Conservation (phyloP, 2,113 vertebrate species). For the Gymnobelideus leadbeateri region DNA sequence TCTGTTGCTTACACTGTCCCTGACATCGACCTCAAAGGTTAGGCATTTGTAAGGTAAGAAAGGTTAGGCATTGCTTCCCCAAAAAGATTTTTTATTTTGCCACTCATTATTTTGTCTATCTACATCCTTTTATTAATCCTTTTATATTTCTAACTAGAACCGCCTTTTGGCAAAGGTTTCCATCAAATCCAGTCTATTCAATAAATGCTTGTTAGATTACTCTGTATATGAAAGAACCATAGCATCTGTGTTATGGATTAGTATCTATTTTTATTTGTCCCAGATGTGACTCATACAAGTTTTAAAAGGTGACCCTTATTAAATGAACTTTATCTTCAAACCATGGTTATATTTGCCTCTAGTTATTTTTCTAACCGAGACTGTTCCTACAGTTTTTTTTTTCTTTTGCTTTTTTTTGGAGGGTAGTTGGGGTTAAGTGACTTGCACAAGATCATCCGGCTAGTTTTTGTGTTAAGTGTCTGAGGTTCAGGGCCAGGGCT, state of each 20-base stretch:
- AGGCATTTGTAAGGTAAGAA: slow-evolving; percentile 16
- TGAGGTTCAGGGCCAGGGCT: too few species aligned
- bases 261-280: slow-evolving; percentile 6
- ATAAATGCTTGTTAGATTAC: background rate
- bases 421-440: too few species aligned
- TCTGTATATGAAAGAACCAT: background rate
- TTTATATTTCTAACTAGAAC: slow-evolving; percentile 48
- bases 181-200: slow-evolving; percentile 23
- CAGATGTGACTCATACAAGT: background rate
- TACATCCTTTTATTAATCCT: slow-evolving; percentile 25
- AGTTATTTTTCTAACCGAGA: background rate
- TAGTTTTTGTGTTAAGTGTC: too few species aligned
- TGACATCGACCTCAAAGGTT: slow-evolving; percentile 47
- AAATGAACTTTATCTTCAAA: background rate
- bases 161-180: background rate
- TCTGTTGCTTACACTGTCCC: slow-evolving; percentile 25
- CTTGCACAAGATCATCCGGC: too few species aligned
- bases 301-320: background rate
- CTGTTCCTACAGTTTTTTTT: background rate
- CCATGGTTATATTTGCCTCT: background rate
- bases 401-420: too few species aligned
- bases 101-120: slow-evolving; percentile 38
- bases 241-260: background rate
- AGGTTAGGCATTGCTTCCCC: slow-evolving; percentile 12
- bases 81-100: slow-evolving; percentile 28